Base-by-base conservation (phyloP, 1,140 invertebrate species). In the Planococcus citri region DNA sequence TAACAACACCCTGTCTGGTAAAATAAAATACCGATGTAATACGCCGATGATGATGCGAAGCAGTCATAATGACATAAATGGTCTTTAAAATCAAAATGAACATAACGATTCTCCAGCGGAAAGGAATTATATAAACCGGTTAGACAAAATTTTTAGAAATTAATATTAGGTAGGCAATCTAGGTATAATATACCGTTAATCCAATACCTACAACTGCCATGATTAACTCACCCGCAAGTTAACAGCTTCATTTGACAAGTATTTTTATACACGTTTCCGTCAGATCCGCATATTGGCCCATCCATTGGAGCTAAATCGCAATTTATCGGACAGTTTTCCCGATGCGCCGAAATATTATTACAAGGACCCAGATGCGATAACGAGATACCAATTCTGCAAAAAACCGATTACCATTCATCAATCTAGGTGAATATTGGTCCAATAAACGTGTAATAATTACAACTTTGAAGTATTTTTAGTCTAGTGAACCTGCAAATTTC, bases 191-290 rank as follows among this genome's bases (percentile, higher is more conserved):
- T n/a, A n/a, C 12, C 29, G 29, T 6, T 33, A 12, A 33, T 33
- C 12, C 12, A 33, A 33, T 33, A 12, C 12, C 12, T 10, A n/a
- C 24, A 51, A 51, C 17, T 51, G 10, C 41, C 17, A 9, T 14
- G 51, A 27, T 72, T 12, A 76, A 68, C 81, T 82, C 82, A 91
- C 88, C 91, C 90, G 79, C 92, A 95, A 58, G 92, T 95, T 3
- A 90, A 80, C 68, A 90, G 82, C 76, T 92, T 92, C 90, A 97
- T 93, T 74, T 94, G 88, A 77, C 95, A 97, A 6, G 91, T 93
- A 70, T 88, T 95, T 74, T 88, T 89, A 81, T 97, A 97, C 0
- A 95, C 92, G 75, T 92, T 92, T 27, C 93, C 92, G 77, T 97
- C 90, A 69, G 87, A 91, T 10, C 90, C 94, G 76, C 94, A 97